Evolutionary conservation across 2,888 invertebrate species (phyloP).

Genomic region (Megastigmus dorsalis): DNA sequence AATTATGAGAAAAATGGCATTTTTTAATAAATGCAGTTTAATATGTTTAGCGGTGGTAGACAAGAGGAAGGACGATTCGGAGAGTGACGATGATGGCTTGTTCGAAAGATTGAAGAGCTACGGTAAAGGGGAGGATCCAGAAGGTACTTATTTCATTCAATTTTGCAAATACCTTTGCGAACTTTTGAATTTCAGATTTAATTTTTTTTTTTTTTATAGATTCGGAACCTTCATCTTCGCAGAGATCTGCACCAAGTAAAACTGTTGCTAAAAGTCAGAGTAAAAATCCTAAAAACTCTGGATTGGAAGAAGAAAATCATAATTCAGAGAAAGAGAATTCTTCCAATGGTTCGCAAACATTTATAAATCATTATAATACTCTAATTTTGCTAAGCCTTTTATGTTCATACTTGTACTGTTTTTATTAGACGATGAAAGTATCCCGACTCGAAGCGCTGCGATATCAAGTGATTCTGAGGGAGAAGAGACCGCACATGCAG

Average conservation of each 20-base stretch:
- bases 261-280: slow-evolving; percentile 10
- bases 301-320: slow-evolving; percentile 35
- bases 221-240: neutral
- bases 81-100: slow-evolving; percentile 53
- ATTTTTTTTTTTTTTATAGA: slow-evolving; percentile 67
- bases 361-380: neutral
- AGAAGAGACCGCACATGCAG: neutral
- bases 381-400: neutral
- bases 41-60: neutral
- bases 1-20: neutral
- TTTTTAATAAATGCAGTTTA: neutral
- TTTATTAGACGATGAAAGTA: neutral
- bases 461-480: slow-evolving; percentile 6
- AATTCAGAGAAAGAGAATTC: neutral
- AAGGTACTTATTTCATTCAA: slow-evolving; percentile 18
- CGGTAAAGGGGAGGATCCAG: slow-evolving; percentile 7
- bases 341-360: slow-evolving; percentile 17
- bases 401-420: neutral
- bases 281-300: neutral
- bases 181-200: no score
- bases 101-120: slow-evolving; percentile 48
- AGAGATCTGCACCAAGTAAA: neutral
- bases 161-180: neutral
- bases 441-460: no score
- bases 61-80: slow-evolving; percentile 40